Conservation (phyloP, 2,113 vertebrate genomes). For the Hoplias malabaricus region DNA sequence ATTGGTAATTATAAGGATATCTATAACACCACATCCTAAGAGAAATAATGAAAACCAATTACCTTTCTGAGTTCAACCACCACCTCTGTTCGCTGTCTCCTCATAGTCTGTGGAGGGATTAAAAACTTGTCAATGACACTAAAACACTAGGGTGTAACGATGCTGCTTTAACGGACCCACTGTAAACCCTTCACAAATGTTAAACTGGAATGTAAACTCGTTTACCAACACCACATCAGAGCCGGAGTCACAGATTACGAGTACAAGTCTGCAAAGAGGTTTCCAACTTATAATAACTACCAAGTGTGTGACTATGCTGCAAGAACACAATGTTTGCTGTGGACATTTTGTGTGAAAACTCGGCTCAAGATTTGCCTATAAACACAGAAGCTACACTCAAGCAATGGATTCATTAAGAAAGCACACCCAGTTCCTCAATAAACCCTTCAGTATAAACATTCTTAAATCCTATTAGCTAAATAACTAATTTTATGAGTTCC, state of each 20-base stretch:
- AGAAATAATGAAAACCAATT: slow-evolving; percentile 47
- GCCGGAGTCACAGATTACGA: neutral
- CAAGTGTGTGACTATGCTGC: neutral
- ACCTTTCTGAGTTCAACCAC: slow-evolving; percentile 98
- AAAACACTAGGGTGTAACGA: no score
- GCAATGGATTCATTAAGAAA: neutral
- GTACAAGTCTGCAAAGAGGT: neutral
- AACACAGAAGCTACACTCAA: neutral
- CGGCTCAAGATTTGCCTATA: neutral
- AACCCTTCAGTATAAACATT: no score
- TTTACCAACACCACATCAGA: neutral
- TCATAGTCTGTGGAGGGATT: slow-evolving; percentile 86
- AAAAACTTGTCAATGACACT: neutral
- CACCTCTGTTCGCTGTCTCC: slow-evolving; percentile 98
- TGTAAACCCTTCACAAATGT: no score
- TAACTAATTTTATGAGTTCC: neutral
- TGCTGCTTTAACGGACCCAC: no score
- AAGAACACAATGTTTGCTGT: neutral
- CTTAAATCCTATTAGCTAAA: no score
- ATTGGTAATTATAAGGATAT: no score
- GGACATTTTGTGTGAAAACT: neutral
- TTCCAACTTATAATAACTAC: neutral
- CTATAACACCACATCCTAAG: no score
- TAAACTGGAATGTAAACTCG: no score
- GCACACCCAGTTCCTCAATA: neutral